Percentiles rank a stretch among this genome's conserved stretches.
These are phyloP conservation scores for Brachynemurus nebulosus DNA, from an alignment of 2,888 invertebrate genomes.

Conservation along the genomic window DNA sequence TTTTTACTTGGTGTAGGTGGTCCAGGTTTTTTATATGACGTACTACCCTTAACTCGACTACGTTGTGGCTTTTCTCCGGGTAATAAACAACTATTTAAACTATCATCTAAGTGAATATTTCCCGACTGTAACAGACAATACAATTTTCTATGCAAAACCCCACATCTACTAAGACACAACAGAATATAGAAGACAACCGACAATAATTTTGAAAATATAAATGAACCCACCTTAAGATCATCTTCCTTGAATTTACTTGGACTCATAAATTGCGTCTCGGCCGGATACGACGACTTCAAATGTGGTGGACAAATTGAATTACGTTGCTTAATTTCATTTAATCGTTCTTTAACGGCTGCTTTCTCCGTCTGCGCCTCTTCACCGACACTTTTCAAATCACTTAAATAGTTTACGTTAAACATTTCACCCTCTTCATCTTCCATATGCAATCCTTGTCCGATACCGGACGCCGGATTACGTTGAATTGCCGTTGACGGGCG, in stretches of 20 bases:
- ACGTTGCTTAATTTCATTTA: constrained; percentile 61
- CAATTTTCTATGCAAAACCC: too few relatives aligned
- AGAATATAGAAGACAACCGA: neutral
- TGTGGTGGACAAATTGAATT: constrained; percentile 78
- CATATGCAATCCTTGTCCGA: constrained; percentile 43
- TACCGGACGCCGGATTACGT: neutral
- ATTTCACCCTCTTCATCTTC: constrained; percentile 79
- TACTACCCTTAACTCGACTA: constrained; percentile 48
- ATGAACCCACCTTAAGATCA: constrained; percentile 44
- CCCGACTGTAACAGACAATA: constrained; percentile 24
- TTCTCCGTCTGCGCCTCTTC: constrained; percentile 24
- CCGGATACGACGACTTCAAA: constrained; percentile 71
- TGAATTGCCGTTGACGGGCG: too few relatives aligned
- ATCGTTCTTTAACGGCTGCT: constrained; percentile 25
- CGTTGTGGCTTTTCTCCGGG: constrained; percentile 32
- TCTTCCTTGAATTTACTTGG: constrained; percentile 42
- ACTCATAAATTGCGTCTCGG: constrained; percentile 57
- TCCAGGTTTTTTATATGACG: constrained; percentile 71
- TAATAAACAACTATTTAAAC: constrained; percentile 29
- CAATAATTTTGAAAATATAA: neutral
- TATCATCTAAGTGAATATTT: constrained; percentile 28
- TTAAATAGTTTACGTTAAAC: constrained; percentile 67
- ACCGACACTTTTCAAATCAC: constrained; percentile 45
- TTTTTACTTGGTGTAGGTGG: constrained; percentile 80
- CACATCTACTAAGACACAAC: neutral